phyloP scores from a whole-genome alignment of 37 sponge, comb jelly and placozoan genomes.

The Beroe forskalii region DNA sequence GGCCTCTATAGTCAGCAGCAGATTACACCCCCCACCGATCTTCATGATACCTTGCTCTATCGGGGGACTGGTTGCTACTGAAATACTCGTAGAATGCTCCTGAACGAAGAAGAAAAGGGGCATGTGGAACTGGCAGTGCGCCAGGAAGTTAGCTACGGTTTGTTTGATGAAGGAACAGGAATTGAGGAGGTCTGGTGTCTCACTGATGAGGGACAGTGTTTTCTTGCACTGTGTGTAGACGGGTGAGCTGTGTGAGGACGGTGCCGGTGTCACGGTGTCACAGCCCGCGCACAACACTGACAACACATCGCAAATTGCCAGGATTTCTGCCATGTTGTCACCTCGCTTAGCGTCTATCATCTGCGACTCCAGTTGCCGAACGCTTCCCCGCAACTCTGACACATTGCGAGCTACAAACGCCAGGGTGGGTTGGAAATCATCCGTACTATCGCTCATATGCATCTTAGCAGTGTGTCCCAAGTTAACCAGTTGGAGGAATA shows the following conservation, averaged over 20 bases:
- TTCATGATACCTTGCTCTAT: conserved; percentile 55
- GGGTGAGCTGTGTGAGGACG: background rate
- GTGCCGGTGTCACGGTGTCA: background rate
- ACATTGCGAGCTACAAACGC: background rate
- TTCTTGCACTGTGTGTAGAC: background rate
- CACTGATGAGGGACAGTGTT: conserved; percentile 6
- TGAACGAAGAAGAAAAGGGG: conserved; percentile 53
- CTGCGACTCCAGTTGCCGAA: background rate
- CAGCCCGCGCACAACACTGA: background rate
- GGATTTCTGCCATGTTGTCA: background rate
- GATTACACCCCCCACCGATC: background rate
- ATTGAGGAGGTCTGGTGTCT: background rate
- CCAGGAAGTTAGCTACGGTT: background rate
- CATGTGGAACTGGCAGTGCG: background rate
- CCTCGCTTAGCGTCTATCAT: conserved; percentile 47
- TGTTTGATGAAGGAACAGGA: conserved; percentile 50
- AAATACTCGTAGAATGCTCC: conserved; percentile 24
- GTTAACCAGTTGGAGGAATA: background rate
- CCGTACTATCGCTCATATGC: background rate
- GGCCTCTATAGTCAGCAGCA: conserved; percentile 30
- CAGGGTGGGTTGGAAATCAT: background rate
- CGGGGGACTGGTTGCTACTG: conserved; percentile 39
- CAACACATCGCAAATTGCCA: background rate
- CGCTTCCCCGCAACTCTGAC: background rate
- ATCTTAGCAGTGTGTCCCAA: background rate